A percentile compares a stretch with the other conserved stretches of the same genome.
These are phyloP conservation scores for Orius laevigatus DNA, from an alignment of 1,140 invertebrate genomes.

Conservation along the genomic window DNA sequence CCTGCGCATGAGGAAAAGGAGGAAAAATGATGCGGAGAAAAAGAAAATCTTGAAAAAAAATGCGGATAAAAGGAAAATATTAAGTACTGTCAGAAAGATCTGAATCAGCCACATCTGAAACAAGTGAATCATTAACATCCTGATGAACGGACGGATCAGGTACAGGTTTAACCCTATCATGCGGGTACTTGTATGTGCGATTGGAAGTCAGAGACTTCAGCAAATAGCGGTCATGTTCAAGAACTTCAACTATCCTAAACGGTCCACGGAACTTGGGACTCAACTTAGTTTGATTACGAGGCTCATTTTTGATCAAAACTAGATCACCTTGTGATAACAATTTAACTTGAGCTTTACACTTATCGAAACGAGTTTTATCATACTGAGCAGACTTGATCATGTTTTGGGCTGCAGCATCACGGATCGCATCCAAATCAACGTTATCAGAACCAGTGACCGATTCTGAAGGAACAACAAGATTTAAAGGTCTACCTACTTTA, in stretches of 20 bases:
- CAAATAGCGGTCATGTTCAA: slow-evolving; percentile 21
- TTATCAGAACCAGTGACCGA: background rate
- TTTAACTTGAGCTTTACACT: slow-evolving; percentile 21
- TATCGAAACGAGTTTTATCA: slow-evolving; percentile 24
- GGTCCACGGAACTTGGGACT: slow-evolving; percentile 24
- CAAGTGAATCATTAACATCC: no score
- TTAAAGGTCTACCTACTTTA: slow-evolving; percentile 22
- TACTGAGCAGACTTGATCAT: slow-evolving; percentile 15
- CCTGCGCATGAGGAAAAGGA: no score
- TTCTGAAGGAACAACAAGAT: slow-evolving; percentile 18
- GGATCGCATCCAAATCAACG: background rate
- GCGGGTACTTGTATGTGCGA: slow-evolving; percentile 21
- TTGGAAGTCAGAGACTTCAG: slow-evolving; percentile 13
- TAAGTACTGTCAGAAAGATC: no score
- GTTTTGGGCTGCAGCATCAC: background rate
- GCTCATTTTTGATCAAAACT: slow-evolving; percentile 24
- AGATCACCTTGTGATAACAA: slow-evolving; percentile 23
- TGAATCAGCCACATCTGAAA: no score
- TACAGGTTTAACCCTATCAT: background rate
- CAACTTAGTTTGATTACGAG: slow-evolving; percentile 24
- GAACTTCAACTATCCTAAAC: slow-evolving; percentile 21
- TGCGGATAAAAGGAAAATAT: no score
- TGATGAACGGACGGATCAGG: background rate
- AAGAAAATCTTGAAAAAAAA: no score
- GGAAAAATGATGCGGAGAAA: no score